Evolutionary conservation across 2,888 invertebrate species (phyloP).

Genomic region (Cheilosia grossa): DNA sequence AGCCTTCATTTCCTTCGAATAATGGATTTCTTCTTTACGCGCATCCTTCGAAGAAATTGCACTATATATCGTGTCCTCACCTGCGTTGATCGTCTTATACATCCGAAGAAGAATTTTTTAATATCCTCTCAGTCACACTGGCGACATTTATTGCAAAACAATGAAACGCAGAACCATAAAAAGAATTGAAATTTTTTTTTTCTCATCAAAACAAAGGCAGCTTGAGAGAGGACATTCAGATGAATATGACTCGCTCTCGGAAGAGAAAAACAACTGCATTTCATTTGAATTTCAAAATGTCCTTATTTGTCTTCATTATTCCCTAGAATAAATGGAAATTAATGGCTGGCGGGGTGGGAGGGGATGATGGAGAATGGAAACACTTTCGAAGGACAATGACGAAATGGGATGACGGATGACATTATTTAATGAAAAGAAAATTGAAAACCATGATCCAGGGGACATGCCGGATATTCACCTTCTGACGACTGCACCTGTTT

Average conservation of each 20-base stretch:
- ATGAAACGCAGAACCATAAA: background rate
- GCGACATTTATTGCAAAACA: conserved; percentile 42
- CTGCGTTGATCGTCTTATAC: background rate
- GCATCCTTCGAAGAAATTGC: background rate
- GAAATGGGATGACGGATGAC: background rate
- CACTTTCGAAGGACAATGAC: background rate
- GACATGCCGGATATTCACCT: conserved; percentile 32
- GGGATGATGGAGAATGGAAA: background rate
- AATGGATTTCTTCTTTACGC: background rate
- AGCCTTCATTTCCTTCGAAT: conserved; percentile 23
- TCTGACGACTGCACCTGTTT: conserved; percentile 40
- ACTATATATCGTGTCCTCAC: background rate
- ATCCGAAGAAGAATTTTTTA: conserved; percentile 42
- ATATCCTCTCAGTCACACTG: conserved; percentile 46
- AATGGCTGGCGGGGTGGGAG: conserved; percentile 1
- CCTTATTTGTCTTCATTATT: conserved; percentile 62
- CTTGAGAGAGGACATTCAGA: background rate
- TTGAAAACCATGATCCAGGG: conserved; percentile 34
- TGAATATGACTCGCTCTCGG: background rate
- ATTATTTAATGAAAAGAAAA: conserved; percentile 25
- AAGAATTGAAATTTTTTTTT: background rate
- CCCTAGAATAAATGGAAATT: conserved; percentile 54
- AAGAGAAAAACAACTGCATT: conserved; percentile 49
- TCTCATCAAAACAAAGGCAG: too few relatives aligned
- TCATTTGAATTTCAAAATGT: conserved; percentile 66